These are phyloP conservation scores for Myrmecophaga tridactyla DNA, from an alignment of 2,113 vertebrate species.

Conservation along the genomic window DNA sequence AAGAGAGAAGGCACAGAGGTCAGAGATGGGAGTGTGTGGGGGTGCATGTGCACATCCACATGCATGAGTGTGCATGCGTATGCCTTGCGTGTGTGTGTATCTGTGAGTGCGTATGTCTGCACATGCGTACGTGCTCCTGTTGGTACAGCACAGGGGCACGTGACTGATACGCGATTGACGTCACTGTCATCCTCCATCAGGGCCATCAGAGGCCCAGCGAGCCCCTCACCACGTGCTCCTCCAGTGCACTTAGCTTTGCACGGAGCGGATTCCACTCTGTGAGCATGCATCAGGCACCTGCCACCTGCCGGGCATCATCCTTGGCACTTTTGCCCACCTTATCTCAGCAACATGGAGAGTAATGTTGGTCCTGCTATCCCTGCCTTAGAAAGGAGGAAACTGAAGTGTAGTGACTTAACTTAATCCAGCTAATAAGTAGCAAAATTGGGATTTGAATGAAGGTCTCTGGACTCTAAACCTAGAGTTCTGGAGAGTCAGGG, in stretches of 20 bases:
- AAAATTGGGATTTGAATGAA: neutral
- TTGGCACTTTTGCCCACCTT: neutral
- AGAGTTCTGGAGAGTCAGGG: neutral
- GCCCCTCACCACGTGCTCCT: neutral
- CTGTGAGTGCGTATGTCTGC: neutral
- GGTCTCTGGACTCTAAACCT: accelerated
- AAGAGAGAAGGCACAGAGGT: neutral
- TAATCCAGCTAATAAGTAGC: neutral
- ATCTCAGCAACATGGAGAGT: neutral
- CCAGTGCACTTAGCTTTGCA: neutral
- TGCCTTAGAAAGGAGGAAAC: neutral
- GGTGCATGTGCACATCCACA: accelerated
- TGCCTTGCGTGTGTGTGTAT: neutral
- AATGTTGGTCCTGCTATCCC: neutral
- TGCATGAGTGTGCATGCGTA: too few relatives aligned
- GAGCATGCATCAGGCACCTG: neutral
- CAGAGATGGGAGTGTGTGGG: neutral
- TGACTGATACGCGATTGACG: neutral
- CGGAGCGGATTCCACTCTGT: neutral
- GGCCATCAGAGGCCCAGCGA: neutral
- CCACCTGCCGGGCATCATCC: neutral
- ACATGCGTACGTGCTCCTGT: neutral
- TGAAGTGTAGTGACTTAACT: neutral
- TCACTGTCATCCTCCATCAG: neutral
- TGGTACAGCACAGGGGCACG: neutral